Conservation (phyloP, 2,888 invertebrate species). For the Melinaea menophilus region DNA sequence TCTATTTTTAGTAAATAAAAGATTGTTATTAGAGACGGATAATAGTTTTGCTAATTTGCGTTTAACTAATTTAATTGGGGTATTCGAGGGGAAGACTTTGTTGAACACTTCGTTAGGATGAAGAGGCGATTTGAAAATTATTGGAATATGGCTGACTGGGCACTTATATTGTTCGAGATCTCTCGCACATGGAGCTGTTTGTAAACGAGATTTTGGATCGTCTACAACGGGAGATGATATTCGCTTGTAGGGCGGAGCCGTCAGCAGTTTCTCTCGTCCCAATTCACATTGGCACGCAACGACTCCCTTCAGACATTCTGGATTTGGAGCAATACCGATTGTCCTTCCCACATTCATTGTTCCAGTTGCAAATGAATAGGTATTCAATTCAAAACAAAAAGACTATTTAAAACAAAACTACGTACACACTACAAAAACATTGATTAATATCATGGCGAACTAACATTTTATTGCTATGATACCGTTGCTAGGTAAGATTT, state of each 20-base stretch:
- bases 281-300: conserved; percentile 65
- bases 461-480: conserved; percentile 42
- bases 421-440: conserved; percentile 23
- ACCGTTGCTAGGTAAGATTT: conserved; percentile 46
- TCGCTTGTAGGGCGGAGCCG: conserved; percentile 63
- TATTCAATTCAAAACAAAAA: conserved; percentile 25
- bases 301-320: conserved; percentile 47
- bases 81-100: conserved; percentile 68
- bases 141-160: conserved; percentile 62
- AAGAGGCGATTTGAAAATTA: conserved; percentile 64
- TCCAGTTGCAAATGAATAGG: conserved; percentile 8
- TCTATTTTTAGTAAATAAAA: conserved; percentile 63
- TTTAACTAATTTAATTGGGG: conserved; percentile 64
- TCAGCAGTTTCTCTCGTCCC: conserved; percentile 67
- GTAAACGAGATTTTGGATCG: conserved; percentile 49
- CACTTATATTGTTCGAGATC: conserved; percentile 59
- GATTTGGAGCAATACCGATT: conserved; percentile 50
- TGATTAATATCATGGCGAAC: conserved; percentile 32
- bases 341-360: conserved; percentile 43
- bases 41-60: conserved; percentile 67
- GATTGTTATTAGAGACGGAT: conserved; percentile 57
- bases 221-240: conserved; percentile 41
- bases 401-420: conserved; percentile 11
- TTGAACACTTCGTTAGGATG: conserved; percentile 60
- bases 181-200: conserved; percentile 60